phyloP scores from a whole-genome alignment of 64 coral and sea anemone species.

The Catalaphyllia jardinei region DNA sequence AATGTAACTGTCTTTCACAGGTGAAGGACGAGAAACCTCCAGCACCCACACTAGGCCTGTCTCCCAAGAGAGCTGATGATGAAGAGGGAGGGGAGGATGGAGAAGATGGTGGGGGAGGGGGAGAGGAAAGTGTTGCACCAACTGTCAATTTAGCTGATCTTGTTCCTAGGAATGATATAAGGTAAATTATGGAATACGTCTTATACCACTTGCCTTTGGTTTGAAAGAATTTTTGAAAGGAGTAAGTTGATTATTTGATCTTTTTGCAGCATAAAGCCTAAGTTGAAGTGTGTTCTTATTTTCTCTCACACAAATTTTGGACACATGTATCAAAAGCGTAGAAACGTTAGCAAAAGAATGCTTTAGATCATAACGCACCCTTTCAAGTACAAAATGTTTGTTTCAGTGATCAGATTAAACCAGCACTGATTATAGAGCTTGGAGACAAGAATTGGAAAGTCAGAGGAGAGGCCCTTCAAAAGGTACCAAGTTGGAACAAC shows the following conservation, averaged over 20 bases:
- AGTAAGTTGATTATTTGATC: too few relatives aligned
- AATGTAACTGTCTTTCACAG: constrained; percentile 13
- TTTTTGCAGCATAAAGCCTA: too few relatives aligned
- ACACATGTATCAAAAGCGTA: too few relatives aligned
- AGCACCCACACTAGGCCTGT: constrained; percentile 78
- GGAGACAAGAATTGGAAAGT: constrained; percentile 98
- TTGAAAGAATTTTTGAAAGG: too few relatives aligned
- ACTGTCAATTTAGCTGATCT: constrained; percentile 87
- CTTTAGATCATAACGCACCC: too few relatives aligned
- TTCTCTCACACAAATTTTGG: too few relatives aligned
- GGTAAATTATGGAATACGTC: constrained; percentile 26
- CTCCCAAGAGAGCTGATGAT: constrained; percentile 43
- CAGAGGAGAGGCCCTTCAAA: constrained; percentile 93
- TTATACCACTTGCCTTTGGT: too few relatives aligned
- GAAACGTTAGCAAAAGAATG: too few relatives aligned
- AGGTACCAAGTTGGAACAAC: constrained; percentile 48
- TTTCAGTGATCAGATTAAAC: constrained; percentile 83
- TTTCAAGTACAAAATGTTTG: too few relatives aligned
- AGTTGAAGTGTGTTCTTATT: too few relatives aligned
- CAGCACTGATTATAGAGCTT: constrained; percentile 76
- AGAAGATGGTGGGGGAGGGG: constrained; percentile 31
- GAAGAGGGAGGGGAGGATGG: constrained; percentile 51
- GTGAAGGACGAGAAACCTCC: constrained; percentile 92
- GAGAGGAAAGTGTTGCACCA: constrained; percentile 31
- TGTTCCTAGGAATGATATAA: constrained; percentile 96